Evolutionary conservation across 2,888 invertebrate species (phyloP).

Genomic region (Zhuqinia jingwanae): DNA sequence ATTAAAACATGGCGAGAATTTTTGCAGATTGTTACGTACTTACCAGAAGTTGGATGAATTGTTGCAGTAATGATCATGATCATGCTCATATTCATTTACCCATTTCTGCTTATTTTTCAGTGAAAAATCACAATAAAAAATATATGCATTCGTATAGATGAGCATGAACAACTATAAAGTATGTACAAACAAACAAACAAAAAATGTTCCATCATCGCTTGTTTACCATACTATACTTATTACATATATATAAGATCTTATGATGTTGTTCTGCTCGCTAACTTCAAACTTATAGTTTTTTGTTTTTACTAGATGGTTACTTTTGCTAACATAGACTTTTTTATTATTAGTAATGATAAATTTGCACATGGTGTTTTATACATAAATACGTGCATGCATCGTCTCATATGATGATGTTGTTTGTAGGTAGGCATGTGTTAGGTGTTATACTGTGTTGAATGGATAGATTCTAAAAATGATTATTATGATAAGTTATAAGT

Average conservation of each 20-base stretch:
- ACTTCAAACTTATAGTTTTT: not conserved
- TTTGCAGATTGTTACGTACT: no score
- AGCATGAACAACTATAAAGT: not conserved
- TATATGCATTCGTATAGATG: no score
- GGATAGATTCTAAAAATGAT: constrained; percentile 13
- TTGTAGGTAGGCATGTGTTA: no score
- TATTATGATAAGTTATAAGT: constrained; percentile 15
- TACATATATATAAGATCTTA: no score
- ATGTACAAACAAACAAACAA: not conserved
- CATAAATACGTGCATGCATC: not conserved
- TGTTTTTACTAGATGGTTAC: not conserved
- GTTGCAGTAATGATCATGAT: not conserved
- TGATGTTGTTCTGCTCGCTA: not conserved
- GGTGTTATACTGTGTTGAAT: constrained; percentile 13
- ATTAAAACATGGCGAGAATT: no score
- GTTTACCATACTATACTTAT: not conserved
- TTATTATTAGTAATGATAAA: constrained; percentile 18
- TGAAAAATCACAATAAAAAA: not conserved
- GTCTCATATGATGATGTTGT: not conserved
- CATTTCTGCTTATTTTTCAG: not conserved
- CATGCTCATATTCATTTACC: not conserved
- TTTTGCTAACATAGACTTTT: constrained; percentile 19
- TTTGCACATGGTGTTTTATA: constrained; percentile 6
- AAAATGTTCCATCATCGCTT: constrained; percentile 20
- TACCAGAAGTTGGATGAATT: constrained; percentile 14